Evolutionary conservation across 2,888 invertebrate species (phyloP).

Genomic region (Globia sparganii): DNA sequence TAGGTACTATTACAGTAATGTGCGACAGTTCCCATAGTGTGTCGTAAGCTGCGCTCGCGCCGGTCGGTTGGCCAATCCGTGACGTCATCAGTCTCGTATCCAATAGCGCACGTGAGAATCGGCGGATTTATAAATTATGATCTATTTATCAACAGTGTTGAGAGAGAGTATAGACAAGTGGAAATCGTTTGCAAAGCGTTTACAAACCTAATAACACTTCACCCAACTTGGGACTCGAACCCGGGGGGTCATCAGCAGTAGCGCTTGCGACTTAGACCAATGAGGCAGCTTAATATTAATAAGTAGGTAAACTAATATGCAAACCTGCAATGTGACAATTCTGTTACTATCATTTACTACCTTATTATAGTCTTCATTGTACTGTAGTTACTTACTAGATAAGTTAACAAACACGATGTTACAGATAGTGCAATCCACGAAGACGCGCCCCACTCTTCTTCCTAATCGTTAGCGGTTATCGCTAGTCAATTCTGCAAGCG

Average conservation of each 20-base stretch:
- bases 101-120: slow-evolving; percentile 54
- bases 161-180: no score
- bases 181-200: background rate
- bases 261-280: no score
- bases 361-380: background rate
- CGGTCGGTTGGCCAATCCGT: slow-evolving; percentile 54
- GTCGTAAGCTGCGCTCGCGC: slow-evolving; percentile 52
- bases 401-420: background rate
- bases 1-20: slow-evolving; percentile 12
- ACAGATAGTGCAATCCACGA: no score
- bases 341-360: no score
- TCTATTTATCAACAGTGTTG: background rate
- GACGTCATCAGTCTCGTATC: slow-evolving; percentile 49
- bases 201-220: background rate
- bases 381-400: background rate
- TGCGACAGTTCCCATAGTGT: slow-evolving; percentile 61
- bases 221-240: background rate
- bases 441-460: no score
- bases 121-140: slow-evolving; percentile 11
- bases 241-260: background rate
- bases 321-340: no score
- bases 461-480: no score
- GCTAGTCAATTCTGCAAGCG: no score
- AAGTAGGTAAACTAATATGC: no score
- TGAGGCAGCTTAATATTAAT: no score